Conservation (phyloP, 2,888 invertebrate genomes). For the Andrena bucephala region DNA sequence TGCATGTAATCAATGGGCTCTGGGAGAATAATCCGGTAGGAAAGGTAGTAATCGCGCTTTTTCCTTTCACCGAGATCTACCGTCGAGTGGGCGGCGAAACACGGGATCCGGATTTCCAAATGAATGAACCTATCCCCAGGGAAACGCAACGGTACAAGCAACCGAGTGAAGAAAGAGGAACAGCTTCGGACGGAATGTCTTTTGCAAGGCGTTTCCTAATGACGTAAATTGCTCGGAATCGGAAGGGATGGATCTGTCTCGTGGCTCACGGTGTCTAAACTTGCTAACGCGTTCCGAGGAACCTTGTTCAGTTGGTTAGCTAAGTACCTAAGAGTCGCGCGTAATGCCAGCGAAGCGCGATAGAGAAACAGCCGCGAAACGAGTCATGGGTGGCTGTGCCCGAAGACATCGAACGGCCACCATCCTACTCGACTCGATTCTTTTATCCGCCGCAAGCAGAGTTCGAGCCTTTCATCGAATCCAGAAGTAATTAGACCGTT, state of each 20-base stretch:
- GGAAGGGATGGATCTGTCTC: slow-evolving; percentile 8
- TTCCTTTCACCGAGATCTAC: slow-evolving; percentile 51
- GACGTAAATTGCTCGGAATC: slow-evolving; percentile 40
- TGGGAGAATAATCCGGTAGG: slow-evolving; percentile 57
- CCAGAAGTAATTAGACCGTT: slow-evolving; percentile 73
- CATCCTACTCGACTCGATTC: slow-evolving; percentile 32
- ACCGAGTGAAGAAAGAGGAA: slow-evolving; percentile 36
- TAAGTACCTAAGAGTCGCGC: neutral
- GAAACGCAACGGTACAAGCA: slow-evolving; percentile 47
- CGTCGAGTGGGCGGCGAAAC: slow-evolving; percentile 58
- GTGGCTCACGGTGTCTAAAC: neutral
- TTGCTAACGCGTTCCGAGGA: neutral
- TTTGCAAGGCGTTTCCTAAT: slow-evolving; percentile 39
- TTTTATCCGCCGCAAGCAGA: slow-evolving; percentile 64
- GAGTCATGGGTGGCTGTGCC: neutral
- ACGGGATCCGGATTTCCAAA: slow-evolving; percentile 58
- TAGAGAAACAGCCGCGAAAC: neutral
- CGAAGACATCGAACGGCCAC: neutral
- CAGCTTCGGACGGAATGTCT: slow-evolving; percentile 22
- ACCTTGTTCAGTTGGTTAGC: neutral
- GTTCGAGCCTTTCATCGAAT: slow-evolving; percentile 74
- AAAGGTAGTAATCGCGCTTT: slow-evolving; percentile 65
- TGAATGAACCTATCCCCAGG: slow-evolving; percentile 52
- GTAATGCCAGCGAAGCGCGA: neutral
- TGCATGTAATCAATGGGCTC: slow-evolving; percentile 63